Evolutionary conservation across 1,140 invertebrate genomes (phyloP), one percentile per base, ranked within the genome.

Genomic region (Mya arenaria): DNA sequence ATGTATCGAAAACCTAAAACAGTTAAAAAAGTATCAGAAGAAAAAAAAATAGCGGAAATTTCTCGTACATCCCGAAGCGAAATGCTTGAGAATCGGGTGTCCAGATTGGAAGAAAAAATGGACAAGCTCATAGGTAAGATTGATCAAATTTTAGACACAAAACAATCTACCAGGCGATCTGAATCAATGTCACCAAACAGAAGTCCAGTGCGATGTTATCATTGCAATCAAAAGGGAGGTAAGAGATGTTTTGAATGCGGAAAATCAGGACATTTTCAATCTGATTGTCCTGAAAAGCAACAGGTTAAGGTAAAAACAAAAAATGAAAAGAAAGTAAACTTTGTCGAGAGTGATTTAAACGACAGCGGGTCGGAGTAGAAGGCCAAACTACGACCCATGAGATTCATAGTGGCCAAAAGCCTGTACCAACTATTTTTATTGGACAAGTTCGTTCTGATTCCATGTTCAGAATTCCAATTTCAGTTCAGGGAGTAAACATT

Each of bases 261-360:
- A 19, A 17, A 62, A 17, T 19, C 32, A 4, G 32, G 58, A 37
- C 63, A n/a, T 37, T 66, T 28, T 17, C 13, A n/a, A 32, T n/a
- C 17, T 19, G 25, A 66, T 17, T n/a, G 63, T n/a, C 28, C 34
- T 32, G n/a, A n/a, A n/a, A n/a, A n/a, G n/a, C n/a, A n/a, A n/a
- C n/a, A n/a, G n/a, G n/a, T n/a, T n/a, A n/a, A n/a, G n/a, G n/a
- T n/a, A n/a, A n/a, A n/a, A n/a, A n/a, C n/a, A n/a, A n/a, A n/a
- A n/a, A n/a, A n/a, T n/a, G n/a, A n/a, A n/a, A n/a, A n/a, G n/a
- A n/a, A n/a, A n/a, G n/a, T n/a, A n/a, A n/a, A n/a, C n/a, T n/a
- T n/a, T n/a, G n/a, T n/a, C 48, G 63, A 37, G n/a, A n/a, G n/a
- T n/a, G n/a, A n/a, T 66, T 36, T 37, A 66, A 66, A 32, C 30